These are phyloP conservation scores for Drosophila cardini DNA, from an alignment of 1,140 invertebrate species.

Conservation along the genomic window DNA sequence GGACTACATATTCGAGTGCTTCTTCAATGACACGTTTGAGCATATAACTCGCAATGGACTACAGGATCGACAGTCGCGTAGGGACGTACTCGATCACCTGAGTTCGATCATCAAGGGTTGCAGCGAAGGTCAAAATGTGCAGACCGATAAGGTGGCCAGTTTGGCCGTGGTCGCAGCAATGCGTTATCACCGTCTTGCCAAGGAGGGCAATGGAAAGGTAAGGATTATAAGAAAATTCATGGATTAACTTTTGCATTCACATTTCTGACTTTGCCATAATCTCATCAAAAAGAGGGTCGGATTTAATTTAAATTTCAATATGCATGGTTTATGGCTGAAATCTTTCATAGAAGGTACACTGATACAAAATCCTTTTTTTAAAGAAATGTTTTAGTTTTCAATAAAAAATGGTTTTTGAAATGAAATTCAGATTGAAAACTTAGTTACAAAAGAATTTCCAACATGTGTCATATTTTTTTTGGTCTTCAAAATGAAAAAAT, in stretches of 20 bases:
- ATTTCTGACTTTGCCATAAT: conserved; percentile 27
- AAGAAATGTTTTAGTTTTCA: too few relatives aligned
- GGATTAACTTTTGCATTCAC: neutral
- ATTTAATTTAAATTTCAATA: conserved; percentile 3
- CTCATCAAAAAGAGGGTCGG: conserved; percentile 2
- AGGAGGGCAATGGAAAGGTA: conserved; percentile 66
- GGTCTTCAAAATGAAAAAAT: too few relatives aligned
- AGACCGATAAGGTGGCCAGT: conserved; percentile 74
- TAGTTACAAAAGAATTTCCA: too few relatives aligned
- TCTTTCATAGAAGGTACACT: neutral
- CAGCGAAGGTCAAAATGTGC: conserved; percentile 75
- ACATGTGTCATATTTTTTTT: too few relatives aligned
- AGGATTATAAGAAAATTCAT: conserved; percentile 1
- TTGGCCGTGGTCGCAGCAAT: conserved; percentile 79
- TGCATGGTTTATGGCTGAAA: conserved; percentile 1
- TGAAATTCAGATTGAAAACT: too few relatives aligned
- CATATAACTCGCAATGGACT: conserved; percentile 78
- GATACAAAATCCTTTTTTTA: too few relatives aligned
- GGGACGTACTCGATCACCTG: conserved; percentile 82
- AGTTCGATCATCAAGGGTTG: conserved; percentile 82
- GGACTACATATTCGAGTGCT: conserved; percentile 84
- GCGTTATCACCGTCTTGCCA: conserved; percentile 75
- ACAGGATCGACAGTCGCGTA: conserved; percentile 77
- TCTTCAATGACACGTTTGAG: conserved; percentile 81
- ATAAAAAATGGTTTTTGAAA: too few relatives aligned